Conservation (phyloP, 2,113 vertebrate genomes). For the Hypanus sabinus region DNA sequence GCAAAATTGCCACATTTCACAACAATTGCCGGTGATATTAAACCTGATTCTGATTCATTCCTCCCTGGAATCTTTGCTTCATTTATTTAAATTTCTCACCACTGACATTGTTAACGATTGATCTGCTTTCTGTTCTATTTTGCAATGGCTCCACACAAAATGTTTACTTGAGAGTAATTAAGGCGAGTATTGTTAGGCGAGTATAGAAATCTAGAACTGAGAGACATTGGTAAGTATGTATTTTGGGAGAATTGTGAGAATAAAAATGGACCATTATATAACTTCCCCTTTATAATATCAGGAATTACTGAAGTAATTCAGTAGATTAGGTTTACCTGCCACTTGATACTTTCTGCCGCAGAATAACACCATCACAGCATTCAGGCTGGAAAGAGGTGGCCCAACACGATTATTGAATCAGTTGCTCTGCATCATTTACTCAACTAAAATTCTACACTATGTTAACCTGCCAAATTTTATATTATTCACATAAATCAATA, state of each 20-base stretch:
- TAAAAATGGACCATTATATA: background rate
- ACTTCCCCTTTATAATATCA: background rate
- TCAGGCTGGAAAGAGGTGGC: background rate
- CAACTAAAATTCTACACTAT: background rate
- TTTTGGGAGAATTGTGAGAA: background rate
- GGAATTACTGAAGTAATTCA: background rate
- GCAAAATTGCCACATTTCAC: too few relatives aligned
- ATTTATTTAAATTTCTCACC: background rate
- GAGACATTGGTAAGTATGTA: background rate
- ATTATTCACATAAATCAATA: background rate
- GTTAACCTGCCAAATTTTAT: background rate
- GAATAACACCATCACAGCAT: background rate
- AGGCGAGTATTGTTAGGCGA: background rate
- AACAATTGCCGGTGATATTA: too few relatives aligned
- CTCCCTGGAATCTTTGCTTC: background rate
- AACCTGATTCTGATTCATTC: too few relatives aligned
- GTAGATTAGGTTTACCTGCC: background rate
- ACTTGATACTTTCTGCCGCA: background rate
- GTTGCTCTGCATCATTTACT: background rate
- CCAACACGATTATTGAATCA: background rate
- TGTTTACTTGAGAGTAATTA: background rate
- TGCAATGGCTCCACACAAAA: background rate
- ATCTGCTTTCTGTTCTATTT: background rate
- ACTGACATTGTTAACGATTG: background rate
- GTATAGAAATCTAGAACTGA: background rate